Evolutionary conservation across 2,888 invertebrate genomes (phyloP).

Genomic region (Gnatocerus cornutus): DNA sequence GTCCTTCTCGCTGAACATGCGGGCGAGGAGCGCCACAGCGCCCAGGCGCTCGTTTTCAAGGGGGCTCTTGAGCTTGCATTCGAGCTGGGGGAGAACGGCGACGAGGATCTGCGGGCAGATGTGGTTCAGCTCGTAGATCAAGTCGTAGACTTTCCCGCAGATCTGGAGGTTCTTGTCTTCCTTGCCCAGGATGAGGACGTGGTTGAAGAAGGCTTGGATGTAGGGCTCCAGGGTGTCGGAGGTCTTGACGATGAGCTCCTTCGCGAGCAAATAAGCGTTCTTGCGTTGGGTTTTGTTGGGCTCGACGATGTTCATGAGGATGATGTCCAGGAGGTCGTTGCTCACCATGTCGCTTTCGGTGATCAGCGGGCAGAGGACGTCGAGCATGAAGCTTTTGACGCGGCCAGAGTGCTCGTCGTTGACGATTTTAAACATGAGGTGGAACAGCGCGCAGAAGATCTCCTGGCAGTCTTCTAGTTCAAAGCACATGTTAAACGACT

Average conservation of each 20-base stretch:
- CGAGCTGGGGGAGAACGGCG: conserved; percentile 93
- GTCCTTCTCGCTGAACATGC: conserved; percentile 97
- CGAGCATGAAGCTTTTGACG: conserved; percentile 97
- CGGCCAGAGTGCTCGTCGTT: conserved; percentile 97
- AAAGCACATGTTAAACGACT: conserved; percentile 99
- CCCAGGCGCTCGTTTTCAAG: conserved; percentile 91
- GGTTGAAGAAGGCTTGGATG: conserved; percentile 98
- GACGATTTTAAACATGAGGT: conserved; percentile 95
- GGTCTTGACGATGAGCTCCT: conserved; percentile 93
- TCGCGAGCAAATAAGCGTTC: conserved; percentile 91
- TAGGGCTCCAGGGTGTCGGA: conserved; percentile 94
- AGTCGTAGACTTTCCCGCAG: conserved; percentile 91
- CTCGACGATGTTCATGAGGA: conserved; percentile 94
- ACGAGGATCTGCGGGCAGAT: conserved; percentile 91
- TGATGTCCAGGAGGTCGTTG: conserved; percentile 93
- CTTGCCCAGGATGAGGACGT: conserved; percentile 93
- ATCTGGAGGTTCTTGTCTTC: conserved; percentile 87
- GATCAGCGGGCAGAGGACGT: conserved; percentile 94
- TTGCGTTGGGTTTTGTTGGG: conserved; percentile 92
- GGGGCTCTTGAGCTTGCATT: conserved; percentile 95
- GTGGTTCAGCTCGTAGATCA: conserved; percentile 96
- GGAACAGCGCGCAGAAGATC: conserved; percentile 94
- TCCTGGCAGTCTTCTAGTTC: conserved; percentile 98
- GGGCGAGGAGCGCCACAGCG: conserved; percentile 90
- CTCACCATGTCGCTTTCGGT: conserved; percentile 97